These are phyloP conservation scores for Tenthredo mesomela DNA, from an alignment of 2,888 invertebrate genomes.

Conservation along the genomic window DNA sequence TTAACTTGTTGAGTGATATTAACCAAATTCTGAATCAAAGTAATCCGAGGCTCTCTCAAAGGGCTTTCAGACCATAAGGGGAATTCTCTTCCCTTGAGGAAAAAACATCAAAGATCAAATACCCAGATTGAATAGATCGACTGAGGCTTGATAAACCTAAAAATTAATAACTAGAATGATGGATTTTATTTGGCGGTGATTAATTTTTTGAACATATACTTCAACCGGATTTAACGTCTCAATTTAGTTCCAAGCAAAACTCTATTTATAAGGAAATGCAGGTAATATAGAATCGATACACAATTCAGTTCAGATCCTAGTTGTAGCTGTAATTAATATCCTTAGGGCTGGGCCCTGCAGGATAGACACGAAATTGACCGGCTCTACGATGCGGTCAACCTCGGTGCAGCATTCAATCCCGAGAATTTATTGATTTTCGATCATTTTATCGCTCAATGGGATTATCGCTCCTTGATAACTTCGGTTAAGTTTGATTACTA, in stretches of 20 bases:
- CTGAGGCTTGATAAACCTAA: not conserved
- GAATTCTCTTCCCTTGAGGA: not conserved
- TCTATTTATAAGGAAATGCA: constrained; percentile 36
- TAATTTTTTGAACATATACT: not conserved
- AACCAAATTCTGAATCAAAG: not conserved
- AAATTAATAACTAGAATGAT: not conserved
- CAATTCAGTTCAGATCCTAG: not conserved
- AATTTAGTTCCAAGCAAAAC: not conserved
- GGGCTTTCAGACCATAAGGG: not conserved
- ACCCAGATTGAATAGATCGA: not conserved
- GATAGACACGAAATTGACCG: constrained; percentile 29
- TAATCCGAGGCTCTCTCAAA: not conserved
- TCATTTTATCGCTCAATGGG: not conserved
- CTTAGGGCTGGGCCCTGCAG: constrained; percentile 7
- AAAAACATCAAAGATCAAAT: not conserved
- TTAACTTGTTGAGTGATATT: not conserved
- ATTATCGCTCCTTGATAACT: constrained; percentile 29
- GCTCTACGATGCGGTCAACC: not conserved
- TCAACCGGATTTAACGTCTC: not conserved
- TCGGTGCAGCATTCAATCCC: constrained; percentile 41
- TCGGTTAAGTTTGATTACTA: not conserved
- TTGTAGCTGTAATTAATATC: constrained; percentile 24
- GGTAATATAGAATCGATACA: constrained; percentile 19
- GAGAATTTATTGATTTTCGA: constrained; percentile 32
- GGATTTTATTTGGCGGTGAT: not conserved